Percentiles rank a stretch among this genome's conserved stretches.
phyloP scores from a whole-genome alignment of 2,888 invertebrate species.

The Andrena camellia region DNA sequence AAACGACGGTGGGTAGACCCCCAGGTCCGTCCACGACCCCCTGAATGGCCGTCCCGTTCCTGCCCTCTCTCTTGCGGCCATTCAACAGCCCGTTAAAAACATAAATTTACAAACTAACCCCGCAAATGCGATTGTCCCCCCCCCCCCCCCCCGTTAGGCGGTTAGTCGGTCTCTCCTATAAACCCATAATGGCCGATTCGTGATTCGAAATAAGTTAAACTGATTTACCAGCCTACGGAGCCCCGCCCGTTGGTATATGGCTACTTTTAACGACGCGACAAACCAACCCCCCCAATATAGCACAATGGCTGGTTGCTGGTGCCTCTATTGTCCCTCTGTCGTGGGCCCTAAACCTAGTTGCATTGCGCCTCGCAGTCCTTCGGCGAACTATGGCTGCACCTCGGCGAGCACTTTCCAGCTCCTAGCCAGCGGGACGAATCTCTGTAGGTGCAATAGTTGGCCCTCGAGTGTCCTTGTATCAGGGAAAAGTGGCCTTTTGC shows the following conservation, averaged over 20 bases:
- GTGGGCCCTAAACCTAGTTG: constrained; percentile 53
- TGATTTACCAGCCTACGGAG: constrained; percentile 69
- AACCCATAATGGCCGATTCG: constrained; percentile 77
- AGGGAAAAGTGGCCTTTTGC: not conserved
- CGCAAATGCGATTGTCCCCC: constrained; percentile 73
- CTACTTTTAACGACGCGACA: constrained; percentile 57
- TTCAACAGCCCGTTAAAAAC: constrained; percentile 74
- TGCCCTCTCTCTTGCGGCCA: not conserved
- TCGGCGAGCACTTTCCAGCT: constrained; percentile 18
- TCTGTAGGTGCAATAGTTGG: not conserved
- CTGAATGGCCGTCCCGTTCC: constrained; percentile 22
- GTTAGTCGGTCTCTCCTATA: constrained; percentile 58
- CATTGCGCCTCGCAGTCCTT: not conserved
- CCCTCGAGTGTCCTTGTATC: not conserved
- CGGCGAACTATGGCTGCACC: not conserved
- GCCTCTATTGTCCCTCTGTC: constrained; percentile 56
- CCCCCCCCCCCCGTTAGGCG: constrained; percentile 56
- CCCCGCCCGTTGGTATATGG: constrained; percentile 31
- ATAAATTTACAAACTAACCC: constrained; percentile 76
- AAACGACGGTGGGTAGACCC: constrained; percentile 34
- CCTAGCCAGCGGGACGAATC: not conserved
- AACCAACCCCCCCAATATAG: constrained; percentile 36
- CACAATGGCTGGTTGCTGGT: constrained; percentile 61
- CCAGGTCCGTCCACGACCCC: constrained; percentile 9
- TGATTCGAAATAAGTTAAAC: constrained; percentile 82